Evolutionary conservation across 1,140 invertebrate genomes (phyloP).

Genomic region (Holcopasites calliopsidis): DNA sequence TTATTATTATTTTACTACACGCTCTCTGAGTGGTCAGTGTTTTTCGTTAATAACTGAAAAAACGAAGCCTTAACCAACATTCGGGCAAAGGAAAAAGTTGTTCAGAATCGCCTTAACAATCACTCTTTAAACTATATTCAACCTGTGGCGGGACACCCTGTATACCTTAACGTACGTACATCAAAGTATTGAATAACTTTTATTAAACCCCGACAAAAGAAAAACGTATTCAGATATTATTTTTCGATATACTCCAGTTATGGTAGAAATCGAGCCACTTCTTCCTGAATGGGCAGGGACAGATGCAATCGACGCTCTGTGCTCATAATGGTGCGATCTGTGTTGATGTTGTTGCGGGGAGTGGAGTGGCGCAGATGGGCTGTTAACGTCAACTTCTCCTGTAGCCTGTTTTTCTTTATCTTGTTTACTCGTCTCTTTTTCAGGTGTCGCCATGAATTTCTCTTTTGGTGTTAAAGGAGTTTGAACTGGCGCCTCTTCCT

Average conservation of each 20-base stretch:
- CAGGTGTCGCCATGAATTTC: background rate
- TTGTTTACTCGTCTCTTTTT: background rate
- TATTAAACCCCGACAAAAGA: background rate
- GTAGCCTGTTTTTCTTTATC: conserved; percentile 10
- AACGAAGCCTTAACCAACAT: no score
- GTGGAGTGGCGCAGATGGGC: background rate
- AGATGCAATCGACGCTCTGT: conserved; percentile 68
- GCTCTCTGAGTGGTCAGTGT: no score
- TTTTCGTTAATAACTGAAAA: no score
- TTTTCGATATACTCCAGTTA: conserved; percentile 57
- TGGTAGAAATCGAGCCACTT: conserved; percentile 68
- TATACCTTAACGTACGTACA: no score
- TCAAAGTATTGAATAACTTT: no score
- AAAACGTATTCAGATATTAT: background rate
- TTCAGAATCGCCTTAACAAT: no score
- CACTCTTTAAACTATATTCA: no score
- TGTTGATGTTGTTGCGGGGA: background rate
- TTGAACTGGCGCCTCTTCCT: conserved; percentile 27
- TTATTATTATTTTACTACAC: no score
- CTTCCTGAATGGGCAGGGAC: conserved; percentile 59
- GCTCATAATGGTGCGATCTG: conserved; percentile 39
- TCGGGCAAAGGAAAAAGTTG: no score
- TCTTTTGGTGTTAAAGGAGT: conserved; percentile 1
- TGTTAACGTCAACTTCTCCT: background rate
- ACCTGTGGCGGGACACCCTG: no score